These are phyloP conservation scores for Chymomyza caudatula DNA, from an alignment of 2,888 invertebrate species.

Conservation along the genomic window DNA sequence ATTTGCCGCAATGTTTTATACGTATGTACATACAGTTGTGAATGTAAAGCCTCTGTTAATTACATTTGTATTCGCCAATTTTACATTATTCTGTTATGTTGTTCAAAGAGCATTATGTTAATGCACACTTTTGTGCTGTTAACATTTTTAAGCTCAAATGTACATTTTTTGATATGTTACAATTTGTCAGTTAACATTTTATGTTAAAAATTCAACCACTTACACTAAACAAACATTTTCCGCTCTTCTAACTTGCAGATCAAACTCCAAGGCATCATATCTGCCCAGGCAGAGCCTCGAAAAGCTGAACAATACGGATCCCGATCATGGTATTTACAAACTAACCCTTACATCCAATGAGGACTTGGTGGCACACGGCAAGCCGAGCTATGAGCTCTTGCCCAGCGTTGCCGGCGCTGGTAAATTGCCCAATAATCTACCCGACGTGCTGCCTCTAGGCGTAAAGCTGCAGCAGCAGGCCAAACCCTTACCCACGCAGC, in stretches of 20 bases:
- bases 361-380: conserved; percentile 72
- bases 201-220: too few species aligned
- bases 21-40: too few species aligned
- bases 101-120: too few species aligned
- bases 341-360: conserved; percentile 85
- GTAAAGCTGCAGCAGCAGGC: conserved; percentile 78
- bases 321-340: conserved; percentile 87
- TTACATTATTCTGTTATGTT: too few species aligned
- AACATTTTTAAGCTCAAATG: too few species aligned
- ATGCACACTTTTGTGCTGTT: too few species aligned
- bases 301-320: conserved; percentile 81
- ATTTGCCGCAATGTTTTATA: too few species aligned
- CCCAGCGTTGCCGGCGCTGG: conserved; percentile 39
- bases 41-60: too few species aligned
- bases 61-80: too few species aligned
- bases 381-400: conserved; percentile 64
- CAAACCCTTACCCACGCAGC: conserved; percentile 37
- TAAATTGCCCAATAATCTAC: conserved; percentile 78
- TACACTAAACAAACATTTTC: background rate
- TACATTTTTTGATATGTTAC: too few species aligned
- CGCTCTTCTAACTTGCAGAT: conserved; percentile 79
- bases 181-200: too few species aligned
- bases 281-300: conserved; percentile 85
- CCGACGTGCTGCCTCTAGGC: conserved; percentile 81
- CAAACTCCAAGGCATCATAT: conserved; percentile 88